Base-by-base conservation (phyloP, 2,888 invertebrate species). In the Amaurobius ferox region DNA sequence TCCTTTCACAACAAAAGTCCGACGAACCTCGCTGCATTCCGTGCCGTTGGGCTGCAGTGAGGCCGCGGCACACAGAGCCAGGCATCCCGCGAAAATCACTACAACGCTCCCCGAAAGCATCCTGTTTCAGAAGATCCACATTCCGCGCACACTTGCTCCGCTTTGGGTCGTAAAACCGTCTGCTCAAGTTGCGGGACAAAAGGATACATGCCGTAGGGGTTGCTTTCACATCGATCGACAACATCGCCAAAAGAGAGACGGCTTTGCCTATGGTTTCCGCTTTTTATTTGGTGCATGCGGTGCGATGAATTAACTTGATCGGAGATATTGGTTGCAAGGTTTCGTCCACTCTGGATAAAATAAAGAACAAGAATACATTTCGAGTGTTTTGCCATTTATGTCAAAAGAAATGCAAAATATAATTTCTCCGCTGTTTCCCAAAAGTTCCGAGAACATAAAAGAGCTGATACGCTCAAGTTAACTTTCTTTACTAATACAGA, bases 1-100 rank as follows among this genome's bases (percentile, higher is more conserved):
- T 23, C 70, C 71, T 62, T 68, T 66, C 73, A 68, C 73, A n/a
- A 73, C 87, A 55, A 87, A 87, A 32, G 68, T 64, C 44, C 67
- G 87, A 39, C 81, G 81, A 23, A 87, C 81, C 9, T 87, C 87
- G 26, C 67, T 29, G 28, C 87, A 87, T 13, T 64, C 62, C 29
- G 79, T 71, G 40, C 71, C 73, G 71, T 73, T 74, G 29, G 55
- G 67, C 29, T 19, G 26, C 23, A 55, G 61, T 30, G 55, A 70
- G 35, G 67, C 67, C 40, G 48, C 83, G 35, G 61, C 67, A 30
- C 26, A 35, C 16, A 35, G 66, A 48, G 64, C 66, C 61, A 73
- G 67, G 66, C 72, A 66, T 29, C 70, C 61, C 73, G 67, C 80
- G n/a, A 73, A 39, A 11, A 79, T 64, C 26, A 68, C 67, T 29